A percentile compares a stretch with the other conserved stretches of the same genome.
Conservation (phyloP, 2,888 invertebrate species). For the Stenchaetothrips biformis region DNA sequence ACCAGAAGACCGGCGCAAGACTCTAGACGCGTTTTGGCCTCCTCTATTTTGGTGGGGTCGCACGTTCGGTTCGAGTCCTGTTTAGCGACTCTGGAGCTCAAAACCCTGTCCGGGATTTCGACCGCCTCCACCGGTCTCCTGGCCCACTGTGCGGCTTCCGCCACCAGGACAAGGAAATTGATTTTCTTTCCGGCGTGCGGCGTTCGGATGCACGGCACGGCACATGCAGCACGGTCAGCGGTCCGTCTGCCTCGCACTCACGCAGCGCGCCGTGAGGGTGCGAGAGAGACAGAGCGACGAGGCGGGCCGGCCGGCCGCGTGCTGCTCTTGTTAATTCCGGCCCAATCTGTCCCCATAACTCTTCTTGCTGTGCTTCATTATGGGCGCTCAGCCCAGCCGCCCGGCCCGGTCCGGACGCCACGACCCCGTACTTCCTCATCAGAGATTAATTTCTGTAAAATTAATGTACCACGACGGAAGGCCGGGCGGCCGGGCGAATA, state of each 20-base stretch:
- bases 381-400: neutral
- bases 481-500: neutral
- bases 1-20: too few species aligned
- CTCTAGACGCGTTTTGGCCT: too few species aligned
- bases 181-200: neutral
- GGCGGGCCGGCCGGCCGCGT: neutral
- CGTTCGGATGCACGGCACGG: neutral
- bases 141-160: too few species aligned
- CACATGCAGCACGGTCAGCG: too few species aligned
- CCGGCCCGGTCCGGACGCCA: neutral
- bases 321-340: neutral
- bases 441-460: conserved; percentile 9
- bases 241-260: too few species aligned
- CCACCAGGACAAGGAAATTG: neutral
- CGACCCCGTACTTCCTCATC: neutral
- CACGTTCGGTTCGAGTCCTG: too few species aligned
- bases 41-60: too few species aligned
- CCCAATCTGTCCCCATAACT: conserved; percentile 9
- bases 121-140: too few species aligned
- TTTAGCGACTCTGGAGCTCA: too few species aligned
- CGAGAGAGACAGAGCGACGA: neutral
- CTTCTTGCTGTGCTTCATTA: neutral
- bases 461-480: conserved; percentile 9
- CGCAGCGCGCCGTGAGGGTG: too few species aligned
- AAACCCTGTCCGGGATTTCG: too few species aligned